Evolutionary conservation across 2,888 invertebrate genomes (phyloP), one percentile per base, ranked within the genome.

Genomic region (Lysandra coridon): DNA sequence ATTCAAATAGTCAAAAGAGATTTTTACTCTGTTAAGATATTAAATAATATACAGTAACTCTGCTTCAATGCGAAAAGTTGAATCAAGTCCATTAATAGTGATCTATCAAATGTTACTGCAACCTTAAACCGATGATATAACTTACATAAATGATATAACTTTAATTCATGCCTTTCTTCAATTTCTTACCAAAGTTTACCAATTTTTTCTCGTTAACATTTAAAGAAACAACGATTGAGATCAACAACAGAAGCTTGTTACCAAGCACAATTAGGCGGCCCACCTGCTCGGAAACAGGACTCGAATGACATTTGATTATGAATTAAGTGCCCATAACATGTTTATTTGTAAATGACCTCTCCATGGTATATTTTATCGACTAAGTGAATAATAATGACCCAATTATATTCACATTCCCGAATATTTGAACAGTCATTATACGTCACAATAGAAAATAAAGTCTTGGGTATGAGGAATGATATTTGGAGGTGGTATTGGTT

Each of bases 381-480:
- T 83, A 82, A 83, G 82, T 83, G 82, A 83, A 83, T 83, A 85
- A 85, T 84, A 87, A 87, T 86, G 85, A 83, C 83, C 86, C 89
- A 92, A 93, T 93, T 93, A 93, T 90, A 88, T 89, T 90, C 91
- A 88, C 91, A 93, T 93, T 92, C 90, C 85, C 88, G 85, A 88
- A 88, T 88, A 88, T 88, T 88, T 85, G 87, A 88, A 87, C 86
- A 87, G 83, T 89, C 87, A 88, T 89, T 88, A 88, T 85, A 76
- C 83, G 87, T 86, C 86, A 90, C 89, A 91, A 91, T 89, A 86
- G 88, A 86, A 82, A 81, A 78, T 80, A 33, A 44, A 33, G 44
- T 75, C 33, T 79, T 40, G 23, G 73, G 10, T 6, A 57, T 76
- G 76, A 57, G 30, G 4, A 7, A 49, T 33, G 57, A 37, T 17